Evolutionary conservation across 2,888 invertebrate genomes (phyloP), one percentile per base, ranked within the genome.

Genomic region (Drosophila percnosoma): DNA sequence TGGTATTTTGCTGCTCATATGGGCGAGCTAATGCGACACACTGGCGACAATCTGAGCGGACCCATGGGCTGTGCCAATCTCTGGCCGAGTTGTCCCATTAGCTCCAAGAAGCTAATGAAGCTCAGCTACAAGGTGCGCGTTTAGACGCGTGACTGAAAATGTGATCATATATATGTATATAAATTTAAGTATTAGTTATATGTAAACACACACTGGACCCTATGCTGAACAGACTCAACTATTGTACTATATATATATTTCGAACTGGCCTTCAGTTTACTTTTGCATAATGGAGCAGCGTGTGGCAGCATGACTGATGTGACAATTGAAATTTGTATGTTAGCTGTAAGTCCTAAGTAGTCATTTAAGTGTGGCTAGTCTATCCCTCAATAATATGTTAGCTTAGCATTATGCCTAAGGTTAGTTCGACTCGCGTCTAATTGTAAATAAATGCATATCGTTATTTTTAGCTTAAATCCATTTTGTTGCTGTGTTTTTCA

Each of bases 1-100:
- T 93, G 93, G 93, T 93, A 93, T 69, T 93, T 93, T 78, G 93
- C 93, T 2, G 92, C 93, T 7, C 93, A 93, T 51, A 93, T 93
- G 93, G 93, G 93, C 10, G 93, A 93, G 69, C 68, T 93, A n/a
- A 80, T 93, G 68, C 91, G 91, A 3, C 91, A 92, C 54, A 92
- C 93, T 0, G 91, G 91, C 11, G 93, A 93, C 69, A 87, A 90
- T 55, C 67, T 91, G 13, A 92, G 92, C 55, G 93, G 93, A 48
- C 92, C 93, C 18, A 91, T 92, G 77, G 93, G 92, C 5, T 93
- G 93, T 83, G 92, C 93, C 38, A 92, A 93, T 73, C 80, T 93
- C 7, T 93, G 93, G 93, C 93, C 93, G 4, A 92, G 89, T 63
- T 93, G 93, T 74, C 93, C 93, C 13, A 93, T 93, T 57, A 93